Base-by-base conservation (phyloP, 1,140 invertebrate species). In the Campoletis sonorensis region DNA sequence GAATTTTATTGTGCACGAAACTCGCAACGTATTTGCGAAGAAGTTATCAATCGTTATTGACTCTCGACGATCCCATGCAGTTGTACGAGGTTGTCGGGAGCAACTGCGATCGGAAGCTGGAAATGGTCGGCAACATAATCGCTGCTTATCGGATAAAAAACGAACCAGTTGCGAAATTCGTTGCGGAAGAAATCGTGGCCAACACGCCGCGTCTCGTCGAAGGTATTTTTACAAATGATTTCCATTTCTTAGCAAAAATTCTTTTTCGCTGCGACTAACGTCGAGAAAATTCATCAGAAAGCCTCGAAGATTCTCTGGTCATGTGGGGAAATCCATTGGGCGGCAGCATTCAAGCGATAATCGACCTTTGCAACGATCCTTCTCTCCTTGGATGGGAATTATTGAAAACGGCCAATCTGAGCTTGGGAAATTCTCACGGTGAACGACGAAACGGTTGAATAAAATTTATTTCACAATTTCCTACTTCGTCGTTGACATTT, bases 51-150 rank as follows among this genome's bases (percentile, higher is more conserved):
- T 89, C 92, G 54, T 87, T 95, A 51, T 81, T 94, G 40, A 87
- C 90, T 0, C 89, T 92, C 26, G 91, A 91, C 76, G 91, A 95
- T 87, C 91, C 93, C 0, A 88, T 91, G 26, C 87, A 90, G 73
- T 89, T 95, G 11, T 92, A 93, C 82, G 92, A 93, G 72, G 90
- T 93, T 13, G 88, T 94, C n/a, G 90, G 91, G 51, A 91, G 92
- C 54, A 90, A 93, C 84, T 92, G 90, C 73, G 84, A 91, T 40
- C 92, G 93, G 81, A 94, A 94, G 80, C 86, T 94, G 18, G 89
- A 94, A 73, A 91, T 94, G n/a, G 92, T 94, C 13, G 92, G 91
- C 80, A 93, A 94, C 85, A 91, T 94, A 76, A 89, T 93, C 70
- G 87, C 85, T 18, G 92, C 93, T 4, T 93, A 92, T 8, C 88